phyloP scores from a whole-genome alignment of 2,113 vertebrate species.

The Thryonomys swinderianus region DNA sequence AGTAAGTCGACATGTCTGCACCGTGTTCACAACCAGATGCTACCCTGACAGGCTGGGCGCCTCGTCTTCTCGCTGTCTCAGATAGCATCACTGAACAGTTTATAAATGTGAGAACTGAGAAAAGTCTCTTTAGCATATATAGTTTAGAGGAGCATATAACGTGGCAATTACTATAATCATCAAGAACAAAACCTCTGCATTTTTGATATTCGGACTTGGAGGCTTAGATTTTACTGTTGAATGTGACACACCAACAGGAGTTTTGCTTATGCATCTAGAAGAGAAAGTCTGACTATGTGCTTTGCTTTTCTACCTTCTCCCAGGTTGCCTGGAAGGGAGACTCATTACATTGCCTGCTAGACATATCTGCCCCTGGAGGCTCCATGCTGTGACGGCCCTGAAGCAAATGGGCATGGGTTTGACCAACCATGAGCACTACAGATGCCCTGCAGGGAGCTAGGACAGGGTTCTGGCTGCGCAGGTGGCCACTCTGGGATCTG shows the following conservation, averaged over 20 bases:
- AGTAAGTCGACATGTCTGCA: neutral
- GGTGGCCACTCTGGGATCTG: rapidly evolving
- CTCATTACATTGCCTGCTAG: neutral
- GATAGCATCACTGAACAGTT: neutral
- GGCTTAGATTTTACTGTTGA: neutral
- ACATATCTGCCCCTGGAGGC: neutral
- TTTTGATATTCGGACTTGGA: neutral
- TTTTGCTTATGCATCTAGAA: neutral
- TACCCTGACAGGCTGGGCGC: neutral
- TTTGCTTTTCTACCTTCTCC: neutral
- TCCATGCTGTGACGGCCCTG: rapidly evolving
- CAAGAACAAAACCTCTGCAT: neutral
- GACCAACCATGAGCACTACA: neutral
- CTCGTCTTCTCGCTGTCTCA: neutral
- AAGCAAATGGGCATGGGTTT: neutral
- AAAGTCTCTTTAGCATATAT: neutral
- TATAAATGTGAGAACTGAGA: neutral
- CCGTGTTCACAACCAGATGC: neutral
- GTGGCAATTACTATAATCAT: neutral
- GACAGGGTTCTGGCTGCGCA: no score
- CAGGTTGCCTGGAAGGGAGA: neutral
- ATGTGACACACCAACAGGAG: neutral
- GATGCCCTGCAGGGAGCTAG: no score
- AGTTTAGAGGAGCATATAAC: neutral
- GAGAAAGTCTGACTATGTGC: neutral